Conservation (phyloP, 2,113 vertebrate genomes). For the Rhabdomys dilectus region DNA sequence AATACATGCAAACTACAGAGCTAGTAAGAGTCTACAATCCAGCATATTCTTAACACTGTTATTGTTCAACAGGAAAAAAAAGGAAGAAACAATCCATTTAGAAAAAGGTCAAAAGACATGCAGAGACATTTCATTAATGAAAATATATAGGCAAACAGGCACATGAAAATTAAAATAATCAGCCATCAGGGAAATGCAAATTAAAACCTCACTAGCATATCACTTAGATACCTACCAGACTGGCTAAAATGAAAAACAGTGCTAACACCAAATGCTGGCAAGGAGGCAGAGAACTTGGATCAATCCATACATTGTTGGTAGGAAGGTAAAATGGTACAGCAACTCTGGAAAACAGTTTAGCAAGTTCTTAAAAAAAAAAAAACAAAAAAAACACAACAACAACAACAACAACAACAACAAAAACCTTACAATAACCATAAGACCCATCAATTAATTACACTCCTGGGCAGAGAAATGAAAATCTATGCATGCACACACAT, state of each 20-base stretch:
- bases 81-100: background rate
- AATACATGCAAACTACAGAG: background rate
- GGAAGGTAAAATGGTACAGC: constrained; percentile 63
- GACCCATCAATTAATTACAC: constrained; percentile 24
- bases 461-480: constrained; percentile 18
- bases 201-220: constrained; percentile 59
- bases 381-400: background rate
- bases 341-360: constrained; percentile 72
- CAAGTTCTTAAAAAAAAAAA: constrained; percentile 62
- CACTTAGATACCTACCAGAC: constrained; percentile 69
- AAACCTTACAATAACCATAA: background rate
- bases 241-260: constrained; percentile 74
- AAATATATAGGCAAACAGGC: constrained; percentile 42
- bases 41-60: constrained; percentile 32
- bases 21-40: background rate
- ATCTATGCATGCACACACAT: background rate
- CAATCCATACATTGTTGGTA: constrained; percentile 65
- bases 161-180: constrained; percentile 52
- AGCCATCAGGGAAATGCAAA: constrained; percentile 46
- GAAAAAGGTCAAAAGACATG: constrained; percentile 28
- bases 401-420: background rate
- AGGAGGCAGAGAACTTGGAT: constrained; percentile 66
- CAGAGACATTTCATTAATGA: constrained; percentile 14
- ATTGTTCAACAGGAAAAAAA: background rate
- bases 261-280: constrained; percentile 65